Base-by-base conservation (phyloP, 2,888 invertebrate species). In the Isotomurus palustris region DNA sequence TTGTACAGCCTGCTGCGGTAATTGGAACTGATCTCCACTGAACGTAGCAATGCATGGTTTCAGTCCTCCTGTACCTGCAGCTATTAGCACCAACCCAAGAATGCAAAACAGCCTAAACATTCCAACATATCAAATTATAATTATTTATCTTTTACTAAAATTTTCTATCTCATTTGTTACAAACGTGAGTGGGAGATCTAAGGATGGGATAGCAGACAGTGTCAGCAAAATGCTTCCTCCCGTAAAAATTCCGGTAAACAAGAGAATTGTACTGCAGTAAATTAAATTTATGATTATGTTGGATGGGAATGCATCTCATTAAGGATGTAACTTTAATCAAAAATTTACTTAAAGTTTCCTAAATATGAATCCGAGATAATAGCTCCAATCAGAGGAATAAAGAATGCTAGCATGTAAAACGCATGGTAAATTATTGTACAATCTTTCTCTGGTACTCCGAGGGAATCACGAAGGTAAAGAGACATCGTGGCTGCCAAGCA, bases 161-260 rank as follows among this genome's bases (percentile, higher is more conserved):
- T 19, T 22, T 36, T 32, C 10, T 32, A 3, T 10, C 10, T 24
- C 21, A 24, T 6, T 14, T 10, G 8, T 43, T 22, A 32, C 47
- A 45, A 53, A 59, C 58, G 60, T 62, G 44, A 65, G 58, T 10
- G 69, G 65, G 19, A 66, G 24, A 14, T 57, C 47, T 6, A 61
- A 25, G 10, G 62, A 56, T 2, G 56, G n/a, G 4, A 50, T 60
- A 66, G 85, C 80, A 0, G 85, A 82, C 2, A 84, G 63, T 0
- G 94, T 81, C 67, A 96, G 80, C 6, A 91, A 75, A 10, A 87
- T 75, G 71, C 87, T 89, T n/a, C 95, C 96, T 4, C 82, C 53
- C 0, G 88, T 86, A 73, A 95, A 96, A 21, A 97, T 80, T 38
- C 91, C 77, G 3, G 94, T 95, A 19, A 96, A 77, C 75, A 87